phyloP scores from a whole-genome alignment of 2,113 vertebrate genomes.

The Lathamus discolor region DNA sequence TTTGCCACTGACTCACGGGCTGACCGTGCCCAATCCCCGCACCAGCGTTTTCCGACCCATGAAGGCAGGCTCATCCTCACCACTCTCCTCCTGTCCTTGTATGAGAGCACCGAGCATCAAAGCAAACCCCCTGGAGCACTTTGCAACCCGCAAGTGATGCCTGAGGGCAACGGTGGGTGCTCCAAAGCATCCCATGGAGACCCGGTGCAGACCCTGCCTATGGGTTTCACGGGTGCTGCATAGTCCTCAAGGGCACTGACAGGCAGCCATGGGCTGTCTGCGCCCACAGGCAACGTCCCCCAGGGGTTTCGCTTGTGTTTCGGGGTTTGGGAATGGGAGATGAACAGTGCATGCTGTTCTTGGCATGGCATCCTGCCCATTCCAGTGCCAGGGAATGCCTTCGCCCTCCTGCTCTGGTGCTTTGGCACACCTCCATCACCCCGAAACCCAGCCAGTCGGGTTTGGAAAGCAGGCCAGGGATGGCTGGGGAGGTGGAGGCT shows the following conservation, averaged over 20 bases:
- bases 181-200: rapidly evolving
- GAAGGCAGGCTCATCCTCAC: neutral
- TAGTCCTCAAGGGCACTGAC: neutral
- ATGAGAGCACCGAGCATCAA: neutral
- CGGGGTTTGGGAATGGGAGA: neutral
- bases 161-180: neutral
- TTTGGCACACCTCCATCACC: neutral
- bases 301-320: rapidly evolving
- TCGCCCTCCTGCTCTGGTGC: neutral
- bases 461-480: slow-evolving; percentile 3
- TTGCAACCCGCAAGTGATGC: neutral
- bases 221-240: neutral
- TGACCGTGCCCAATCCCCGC: slow-evolving; percentile 24
- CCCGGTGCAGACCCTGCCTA: rapidly evolving
- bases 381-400: neutral
- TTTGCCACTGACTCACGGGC: slow-evolving; percentile 53
- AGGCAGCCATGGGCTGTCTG: neutral
- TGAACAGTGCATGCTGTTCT: neutral
- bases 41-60: slow-evolving; percentile 33
- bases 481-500: neutral
- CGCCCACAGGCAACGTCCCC: neutral
- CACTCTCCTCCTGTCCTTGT: neutral
- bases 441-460: rapidly evolving
- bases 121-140: neutral
- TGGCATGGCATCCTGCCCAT: rapidly evolving